These are phyloP conservation scores for Palloptera scutellata DNA, from an alignment of 2,888 invertebrate species.

Conservation along the genomic window DNA sequence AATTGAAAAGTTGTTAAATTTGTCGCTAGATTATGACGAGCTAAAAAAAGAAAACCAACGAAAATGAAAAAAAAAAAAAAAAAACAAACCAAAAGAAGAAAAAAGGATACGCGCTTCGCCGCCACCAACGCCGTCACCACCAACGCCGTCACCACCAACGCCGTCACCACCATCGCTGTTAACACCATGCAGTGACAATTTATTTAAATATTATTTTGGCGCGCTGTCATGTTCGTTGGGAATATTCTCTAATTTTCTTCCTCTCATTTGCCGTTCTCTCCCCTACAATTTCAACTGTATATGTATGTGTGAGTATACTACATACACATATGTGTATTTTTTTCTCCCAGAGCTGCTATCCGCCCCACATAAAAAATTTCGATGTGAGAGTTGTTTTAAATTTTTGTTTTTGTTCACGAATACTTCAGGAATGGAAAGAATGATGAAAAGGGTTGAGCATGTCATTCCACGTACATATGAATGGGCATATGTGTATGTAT, in stretches of 20 bases:
- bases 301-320: slow-evolving; percentile 1
- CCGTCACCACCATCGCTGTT: not conserved
- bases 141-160: not conserved
- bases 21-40: slow-evolving; percentile 4
- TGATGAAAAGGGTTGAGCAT: not conserved
- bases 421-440: too few relatives aligned
- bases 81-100: not conserved
- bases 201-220: slow-evolving; percentile 28
- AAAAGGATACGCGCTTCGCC: not conserved
- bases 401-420: not conserved
- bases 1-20: slow-evolving; percentile 25
- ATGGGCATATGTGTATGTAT: not conserved
- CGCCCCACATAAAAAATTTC: too few relatives aligned
- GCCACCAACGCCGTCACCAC: not conserved
- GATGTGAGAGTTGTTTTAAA: not conserved
- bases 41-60: not conserved
- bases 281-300: not conserved
- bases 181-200: slow-evolving; percentile 17
- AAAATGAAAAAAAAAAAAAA: not conserved
- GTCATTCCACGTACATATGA: too few relatives aligned
- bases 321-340: not conserved
- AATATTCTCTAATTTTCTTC: not conserved
- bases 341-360: too few relatives aligned
- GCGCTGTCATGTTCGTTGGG: slow-evolving; percentile 21
- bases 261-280: not conserved